These are phyloP conservation scores for Chaenogobius annularis DNA, from an alignment of 2,113 vertebrate species.

Conservation along the genomic window DNA sequence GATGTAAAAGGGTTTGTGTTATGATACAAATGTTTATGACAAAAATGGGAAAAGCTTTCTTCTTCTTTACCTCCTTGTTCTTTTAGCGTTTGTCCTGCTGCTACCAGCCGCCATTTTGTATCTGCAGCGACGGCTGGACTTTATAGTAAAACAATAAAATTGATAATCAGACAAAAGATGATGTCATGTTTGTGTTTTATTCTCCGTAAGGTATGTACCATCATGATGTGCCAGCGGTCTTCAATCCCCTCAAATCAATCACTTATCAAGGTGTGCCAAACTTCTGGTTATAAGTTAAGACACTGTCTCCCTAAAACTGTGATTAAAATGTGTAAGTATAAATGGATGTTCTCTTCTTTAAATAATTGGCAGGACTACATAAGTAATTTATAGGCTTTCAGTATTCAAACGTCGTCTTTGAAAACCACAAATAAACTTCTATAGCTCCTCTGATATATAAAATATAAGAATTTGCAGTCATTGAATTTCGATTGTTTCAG, in stretches of 20 bases:
- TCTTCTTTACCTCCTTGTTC: constrained; percentile 31
- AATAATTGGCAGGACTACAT: no score
- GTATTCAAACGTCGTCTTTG: not conserved
- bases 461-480: not conserved
- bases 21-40: constrained; percentile 23
- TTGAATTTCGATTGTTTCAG: not conserved
- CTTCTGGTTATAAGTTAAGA: no score
- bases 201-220: not conserved
- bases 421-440: not conserved
- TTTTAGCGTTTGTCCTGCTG: constrained; percentile 55
- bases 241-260: no score
- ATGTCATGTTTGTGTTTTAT: not conserved
- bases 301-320: no score
- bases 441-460: not conserved
- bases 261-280: no score
- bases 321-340: no score
- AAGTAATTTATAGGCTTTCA: no score
- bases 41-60: constrained; percentile 27
- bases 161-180: constrained; percentile 24
- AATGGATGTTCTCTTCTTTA: no score
- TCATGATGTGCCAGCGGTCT: not conserved
- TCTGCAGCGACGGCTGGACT: constrained; percentile 59
- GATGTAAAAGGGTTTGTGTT: constrained; percentile 51
- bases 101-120: constrained; percentile 63
- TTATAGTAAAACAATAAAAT: constrained; percentile 68